Conservation (phyloP, 2,113 vertebrate species). For the Podarcis cretensis region DNA sequence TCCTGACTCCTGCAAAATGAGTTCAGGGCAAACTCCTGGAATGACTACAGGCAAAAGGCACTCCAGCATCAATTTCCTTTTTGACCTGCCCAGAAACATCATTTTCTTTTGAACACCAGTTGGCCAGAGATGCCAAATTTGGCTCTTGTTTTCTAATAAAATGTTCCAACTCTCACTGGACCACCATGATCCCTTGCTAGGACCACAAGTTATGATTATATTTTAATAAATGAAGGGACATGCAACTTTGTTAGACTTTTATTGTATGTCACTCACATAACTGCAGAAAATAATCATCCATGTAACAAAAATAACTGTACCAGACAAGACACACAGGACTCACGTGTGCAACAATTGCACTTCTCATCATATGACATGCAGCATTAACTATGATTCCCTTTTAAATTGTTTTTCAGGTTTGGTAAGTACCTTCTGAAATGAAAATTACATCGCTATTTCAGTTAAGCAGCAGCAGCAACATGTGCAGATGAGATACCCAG, state of each 20-base stretch:
- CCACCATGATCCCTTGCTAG: neutral
- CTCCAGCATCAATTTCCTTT: neutral
- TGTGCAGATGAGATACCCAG: constrained; percentile 31
- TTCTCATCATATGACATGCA: constrained; percentile 59
- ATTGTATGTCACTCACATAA: constrained; percentile 74
- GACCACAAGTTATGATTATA: neutral
- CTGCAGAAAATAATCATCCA: constrained; percentile 53
- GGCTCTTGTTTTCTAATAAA: neutral
- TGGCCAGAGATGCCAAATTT: neutral
- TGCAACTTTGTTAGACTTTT: constrained; percentile 60
- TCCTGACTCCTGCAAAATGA: neutral
- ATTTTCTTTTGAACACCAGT: neutral
- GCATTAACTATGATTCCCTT: constrained; percentile 41
- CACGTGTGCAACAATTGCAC: constrained; percentile 18
- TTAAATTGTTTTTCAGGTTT: constrained; percentile 42
- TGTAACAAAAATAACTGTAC: constrained; percentile 52
- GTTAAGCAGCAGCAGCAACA: constrained; percentile 27
- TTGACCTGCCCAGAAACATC: neutral
- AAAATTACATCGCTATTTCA: constrained; percentile 37
- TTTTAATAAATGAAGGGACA: neutral
- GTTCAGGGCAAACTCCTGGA: neutral
- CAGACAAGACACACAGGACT: constrained; percentile 59
- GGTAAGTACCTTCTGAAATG: constrained; percentile 21
- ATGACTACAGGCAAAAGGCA: neutral
- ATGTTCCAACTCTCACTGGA: neutral